Evolutionary conservation across 2,113 vertebrate genomes (phyloP).

Genomic region (Oreotrochilus melanogaster): DNA sequence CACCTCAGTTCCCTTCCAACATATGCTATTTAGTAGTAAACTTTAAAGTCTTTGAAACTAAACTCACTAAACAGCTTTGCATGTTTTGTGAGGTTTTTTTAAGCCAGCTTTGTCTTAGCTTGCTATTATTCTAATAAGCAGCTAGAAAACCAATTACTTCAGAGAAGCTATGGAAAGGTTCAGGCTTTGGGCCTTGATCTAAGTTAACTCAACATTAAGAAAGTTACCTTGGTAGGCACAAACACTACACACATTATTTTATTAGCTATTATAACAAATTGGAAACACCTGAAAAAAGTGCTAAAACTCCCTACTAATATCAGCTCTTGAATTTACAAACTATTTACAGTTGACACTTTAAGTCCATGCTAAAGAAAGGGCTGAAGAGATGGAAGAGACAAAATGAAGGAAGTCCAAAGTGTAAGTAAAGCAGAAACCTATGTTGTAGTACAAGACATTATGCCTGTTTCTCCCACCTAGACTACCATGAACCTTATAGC

Average conservation of each 20-base stretch:
- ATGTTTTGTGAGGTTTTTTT: rapidly evolving
- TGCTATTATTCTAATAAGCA: not conserved
- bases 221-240: not conserved
- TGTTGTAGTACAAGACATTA: not conserved
- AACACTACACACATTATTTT: not conserved
- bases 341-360: not conserved
- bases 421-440: not conserved
- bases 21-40: not conserved
- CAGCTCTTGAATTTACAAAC: not conserved
- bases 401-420: not conserved
- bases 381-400: not conserved
- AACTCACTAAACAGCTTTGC: not conserved
- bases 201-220: not conserved
- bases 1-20: not conserved
- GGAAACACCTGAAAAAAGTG: not conserved
- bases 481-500: not conserved
- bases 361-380: not conserved
- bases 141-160: not conserved
- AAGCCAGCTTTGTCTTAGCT: not conserved
- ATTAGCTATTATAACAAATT: not conserved
- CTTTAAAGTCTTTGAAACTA: not conserved
- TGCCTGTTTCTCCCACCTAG: not conserved
- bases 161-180: not conserved
- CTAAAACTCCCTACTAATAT: not conserved
- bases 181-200: not conserved